These are phyloP conservation scores for Myopa tessellatipennis DNA, from an alignment of 2,888 invertebrate genomes.

Conservation along the genomic window DNA sequence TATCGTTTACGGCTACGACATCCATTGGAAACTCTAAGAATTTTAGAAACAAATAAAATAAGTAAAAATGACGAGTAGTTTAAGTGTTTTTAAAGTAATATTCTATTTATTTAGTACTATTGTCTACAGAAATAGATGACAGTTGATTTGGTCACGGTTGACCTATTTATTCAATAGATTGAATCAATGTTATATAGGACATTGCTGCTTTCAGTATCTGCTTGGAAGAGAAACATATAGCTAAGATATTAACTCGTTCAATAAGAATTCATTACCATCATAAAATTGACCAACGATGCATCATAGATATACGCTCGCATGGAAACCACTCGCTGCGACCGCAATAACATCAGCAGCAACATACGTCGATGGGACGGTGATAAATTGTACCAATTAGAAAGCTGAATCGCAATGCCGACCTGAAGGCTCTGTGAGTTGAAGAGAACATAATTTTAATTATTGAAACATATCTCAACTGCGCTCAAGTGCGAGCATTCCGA, in stretches of 20 bases:
- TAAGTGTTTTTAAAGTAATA: too few species aligned
- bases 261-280: slow-evolving; percentile 52
- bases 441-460: neutral
- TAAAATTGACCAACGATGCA: slow-evolving; percentile 63
- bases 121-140: too few species aligned
- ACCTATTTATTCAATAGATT: slow-evolving; percentile 55
- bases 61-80: too few species aligned
- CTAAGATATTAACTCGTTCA: neutral
- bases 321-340: slow-evolving; percentile 59
- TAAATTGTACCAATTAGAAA: slow-evolving; percentile 61
- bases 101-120: too few species aligned
- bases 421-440: slow-evolving; percentile 55
- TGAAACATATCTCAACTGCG: neutral
- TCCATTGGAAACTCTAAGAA: too few species aligned
- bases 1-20: too few species aligned
- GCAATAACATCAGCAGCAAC: slow-evolving; percentile 55
- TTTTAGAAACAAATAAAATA: too few species aligned
- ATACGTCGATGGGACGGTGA: slow-evolving; percentile 55
- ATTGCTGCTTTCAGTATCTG: slow-evolving; percentile 59
- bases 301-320: slow-evolving; percentile 63
- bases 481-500: too few species aligned
- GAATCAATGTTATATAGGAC: slow-evolving; percentile 61
- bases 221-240: neutral
- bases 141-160: too few species aligned
- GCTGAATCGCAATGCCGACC: slow-evolving; percentile 58